A percentile compares a stretch with the other conserved stretches of the same genome.
These are phyloP conservation scores for Gymnoscopelus microlampas DNA, from an alignment of 2,797 vertebrate species.

Conservation along the genomic window DNA sequence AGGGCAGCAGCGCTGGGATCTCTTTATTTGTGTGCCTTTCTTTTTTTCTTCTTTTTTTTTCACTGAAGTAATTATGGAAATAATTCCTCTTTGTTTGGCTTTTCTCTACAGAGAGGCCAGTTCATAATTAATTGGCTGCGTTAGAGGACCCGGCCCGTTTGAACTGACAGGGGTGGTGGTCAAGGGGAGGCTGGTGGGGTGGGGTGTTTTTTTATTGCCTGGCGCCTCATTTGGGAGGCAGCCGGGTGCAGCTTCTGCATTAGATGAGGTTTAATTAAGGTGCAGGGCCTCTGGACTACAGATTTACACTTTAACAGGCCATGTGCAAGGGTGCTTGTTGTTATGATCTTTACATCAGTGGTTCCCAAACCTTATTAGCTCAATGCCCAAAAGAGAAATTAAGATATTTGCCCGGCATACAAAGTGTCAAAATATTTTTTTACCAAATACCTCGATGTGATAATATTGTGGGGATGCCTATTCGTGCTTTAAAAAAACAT, in stretches of 20 bases:
- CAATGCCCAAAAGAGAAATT: too few species aligned
- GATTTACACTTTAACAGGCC: conserved; percentile 61
- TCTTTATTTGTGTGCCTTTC: conserved; percentile 50
- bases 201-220: conserved; percentile 68
- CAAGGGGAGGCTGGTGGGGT: conserved; percentile 15
- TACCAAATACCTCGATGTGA: too few species aligned
- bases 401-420: too few species aligned
- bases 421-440: too few species aligned
- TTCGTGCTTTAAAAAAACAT: too few species aligned
- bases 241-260: conserved; percentile 72
- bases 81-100: conserved; percentile 70
- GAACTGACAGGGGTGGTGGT: conserved; percentile 69
- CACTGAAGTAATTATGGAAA: conserved; percentile 74
- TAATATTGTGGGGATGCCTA: too few species aligned
- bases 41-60: conserved; percentile 18
- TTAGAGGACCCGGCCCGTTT: conserved; percentile 68
- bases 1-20: conserved; percentile 58
- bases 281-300: conserved; percentile 60
- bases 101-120: conserved; percentile 57
- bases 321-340: conserved; percentile 55
- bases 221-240: conserved; percentile 54
- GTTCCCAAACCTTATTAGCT: too few species aligned
- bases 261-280: conserved; percentile 78
- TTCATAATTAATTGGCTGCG: conserved; percentile 69
- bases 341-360: conserved; percentile 30